phyloP scores from a whole-genome alignment of 2,113 vertebrate genomes.

The Lophius piscatorius region DNA sequence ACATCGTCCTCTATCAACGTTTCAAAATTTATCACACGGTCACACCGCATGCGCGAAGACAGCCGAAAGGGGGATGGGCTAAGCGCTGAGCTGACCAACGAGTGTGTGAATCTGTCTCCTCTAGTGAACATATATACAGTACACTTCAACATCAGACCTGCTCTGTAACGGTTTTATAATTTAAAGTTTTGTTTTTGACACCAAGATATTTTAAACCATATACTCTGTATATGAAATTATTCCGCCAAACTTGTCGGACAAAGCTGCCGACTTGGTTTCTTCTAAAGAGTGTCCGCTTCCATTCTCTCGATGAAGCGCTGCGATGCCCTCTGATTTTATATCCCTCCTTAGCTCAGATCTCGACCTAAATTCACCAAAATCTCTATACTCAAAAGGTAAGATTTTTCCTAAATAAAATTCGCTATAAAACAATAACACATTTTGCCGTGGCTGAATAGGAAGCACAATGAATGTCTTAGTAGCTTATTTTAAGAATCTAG shows the following conservation, averaged over 20 bases:
- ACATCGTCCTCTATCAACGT: neutral
- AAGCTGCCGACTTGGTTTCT: conserved; percentile 56
- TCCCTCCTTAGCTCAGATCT: conserved; percentile 93
- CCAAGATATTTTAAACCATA: conserved; percentile 31
- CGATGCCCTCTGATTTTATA: conserved; percentile 98
- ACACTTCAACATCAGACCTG: conserved; percentile 48
- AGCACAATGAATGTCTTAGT: conserved; percentile 30
- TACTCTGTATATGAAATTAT: conserved; percentile 47
- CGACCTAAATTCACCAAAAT: conserved; percentile 94
- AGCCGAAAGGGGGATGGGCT: conserved; percentile 41
- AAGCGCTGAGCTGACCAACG: conserved; percentile 55
- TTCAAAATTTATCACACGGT: neutral
- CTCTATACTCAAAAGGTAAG: conserved; percentile 94
- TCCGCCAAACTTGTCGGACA: conserved; percentile 46
- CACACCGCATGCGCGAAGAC: conserved; percentile 49
- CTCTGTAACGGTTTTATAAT: conserved; percentile 35
- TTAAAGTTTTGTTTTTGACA: conserved; percentile 52
- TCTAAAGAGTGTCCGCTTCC: conserved; percentile 75
- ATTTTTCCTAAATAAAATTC: neutral
- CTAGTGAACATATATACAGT: conserved; percentile 54
- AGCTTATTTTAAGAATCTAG: conserved; percentile 63
- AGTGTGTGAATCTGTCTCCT: conserved; percentile 57
- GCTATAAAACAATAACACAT: neutral
- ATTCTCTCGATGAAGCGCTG: conserved; percentile 82
- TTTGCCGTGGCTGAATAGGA: neutral